A percentile compares a stretch with the other conserved stretches of the same genome.
These are phyloP conservation scores for Platichthys flesus DNA, from an alignment of 2,113 vertebrate species.

Conservation along the genomic window DNA sequence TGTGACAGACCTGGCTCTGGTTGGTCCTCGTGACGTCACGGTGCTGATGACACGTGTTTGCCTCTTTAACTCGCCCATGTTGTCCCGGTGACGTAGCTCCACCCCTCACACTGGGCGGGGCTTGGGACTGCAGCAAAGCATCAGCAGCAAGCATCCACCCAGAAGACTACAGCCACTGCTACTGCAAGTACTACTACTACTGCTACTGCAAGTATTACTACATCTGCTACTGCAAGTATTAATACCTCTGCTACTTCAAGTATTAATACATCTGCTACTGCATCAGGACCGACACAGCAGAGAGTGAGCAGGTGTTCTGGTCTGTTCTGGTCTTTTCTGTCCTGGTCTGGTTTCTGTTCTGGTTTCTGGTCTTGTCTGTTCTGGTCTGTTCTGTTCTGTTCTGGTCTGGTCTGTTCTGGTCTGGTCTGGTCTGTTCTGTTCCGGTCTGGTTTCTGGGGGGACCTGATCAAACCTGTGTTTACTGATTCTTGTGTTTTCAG, in stretches of 20 bases:
- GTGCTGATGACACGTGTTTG: neutral
- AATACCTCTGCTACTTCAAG: too few species aligned
- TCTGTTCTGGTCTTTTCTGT: too few species aligned
- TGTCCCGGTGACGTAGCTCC: neutral
- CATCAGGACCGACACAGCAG: too few species aligned
- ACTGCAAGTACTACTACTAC: neutral
- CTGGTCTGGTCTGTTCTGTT: too few species aligned
- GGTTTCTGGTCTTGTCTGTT: neutral
- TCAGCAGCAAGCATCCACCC: neutral
- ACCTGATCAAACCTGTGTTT: neutral
- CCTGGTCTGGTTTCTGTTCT: neutral
- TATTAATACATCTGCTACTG: neutral
- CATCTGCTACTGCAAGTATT: neutral
- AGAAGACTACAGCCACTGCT: neutral
- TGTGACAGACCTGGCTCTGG: too few species aligned
- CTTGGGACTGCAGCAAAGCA: slow-evolving; percentile 14
- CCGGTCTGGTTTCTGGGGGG: neutral
- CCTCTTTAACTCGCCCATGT: neutral
- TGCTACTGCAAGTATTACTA: too few species aligned
- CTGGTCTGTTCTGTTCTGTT: too few species aligned
- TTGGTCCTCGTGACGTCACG: neutral
- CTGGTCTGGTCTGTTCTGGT: too few species aligned
- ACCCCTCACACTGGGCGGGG: slow-evolving; percentile 45
- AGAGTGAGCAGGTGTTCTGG: neutral
- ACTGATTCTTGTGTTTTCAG: neutral